Base-by-base conservation (phyloP, 1,140 invertebrate species). In the Dysdera silvatica region DNA sequence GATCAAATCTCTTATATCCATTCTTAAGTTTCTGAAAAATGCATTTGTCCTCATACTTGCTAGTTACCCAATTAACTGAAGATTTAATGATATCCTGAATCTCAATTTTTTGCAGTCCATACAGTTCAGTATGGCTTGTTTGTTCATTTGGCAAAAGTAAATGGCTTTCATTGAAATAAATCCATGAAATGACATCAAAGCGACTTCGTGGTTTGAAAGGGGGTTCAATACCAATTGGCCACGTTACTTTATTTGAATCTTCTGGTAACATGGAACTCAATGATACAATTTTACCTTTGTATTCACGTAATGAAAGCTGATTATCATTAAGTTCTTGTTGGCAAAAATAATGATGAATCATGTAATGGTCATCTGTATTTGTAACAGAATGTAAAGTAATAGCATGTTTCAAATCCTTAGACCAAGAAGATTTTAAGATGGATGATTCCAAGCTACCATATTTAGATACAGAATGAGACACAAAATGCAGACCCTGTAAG, bases 1-100 rank as follows among this genome's bases (percentile, higher is more conserved):
- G 85, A 77, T 95, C 90, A 76, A 92, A 94, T 68, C 82, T 82
- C 68, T 84, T 80, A 69, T 95, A 94, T 1, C 89, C 90, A 91
- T 91, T 47, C 80, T 76, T 6, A 86, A 78, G 74, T 80, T 80
- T 18, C 80, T 74, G 16, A 81, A 71, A 12, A 81, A 79, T 26
- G 78, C 76, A 66, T 83, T 78, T 78, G 67, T 86, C 81, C 74
- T 82, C 41, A 71, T 45, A 78, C 74, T 40, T 61, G 6, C 29
- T 23, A 43, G 41, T 61, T 14, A 63, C 16, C 65, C 66, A 68
- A 20, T 67, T 26, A 7, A 49, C 16, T 31, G 67, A 63, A 26
- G 18, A n/a, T 31, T 57, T 58, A 28, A 65, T 37, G 10, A 70
- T 63, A 77, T 76, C 73, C 58, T 67, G 65, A 3, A 78, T 67